phyloP scores from a whole-genome alignment of 2,113 vertebrate genomes.

The Ginglymostoma cirratum region DNA sequence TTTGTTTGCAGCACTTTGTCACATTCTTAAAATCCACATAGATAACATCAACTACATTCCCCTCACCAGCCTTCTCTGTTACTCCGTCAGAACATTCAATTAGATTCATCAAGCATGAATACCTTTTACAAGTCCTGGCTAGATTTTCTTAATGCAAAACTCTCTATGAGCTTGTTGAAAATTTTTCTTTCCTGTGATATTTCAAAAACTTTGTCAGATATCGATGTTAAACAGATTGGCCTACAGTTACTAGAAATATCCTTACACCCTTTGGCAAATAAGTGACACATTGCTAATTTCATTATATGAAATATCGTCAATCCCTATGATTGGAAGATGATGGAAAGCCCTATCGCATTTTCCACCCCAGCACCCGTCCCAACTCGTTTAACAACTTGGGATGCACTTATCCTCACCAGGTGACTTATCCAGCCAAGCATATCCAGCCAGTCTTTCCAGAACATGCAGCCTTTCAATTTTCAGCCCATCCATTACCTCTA shows the following conservation, averaged over 20 bases:
- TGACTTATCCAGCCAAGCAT: background rate
- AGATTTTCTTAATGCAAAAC: background rate
- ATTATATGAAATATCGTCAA: background rate
- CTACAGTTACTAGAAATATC: background rate
- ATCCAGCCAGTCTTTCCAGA: background rate
- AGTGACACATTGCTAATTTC: background rate
- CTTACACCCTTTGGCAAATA: background rate
- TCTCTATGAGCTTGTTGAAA: background rate
- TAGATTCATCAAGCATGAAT: background rate
- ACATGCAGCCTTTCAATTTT: background rate
- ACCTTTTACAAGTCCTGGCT: background rate
- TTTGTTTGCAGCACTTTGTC: background rate
- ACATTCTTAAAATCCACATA: background rate
- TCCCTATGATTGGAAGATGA: background rate
- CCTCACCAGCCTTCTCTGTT: background rate
- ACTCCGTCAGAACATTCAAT: background rate
- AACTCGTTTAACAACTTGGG: background rate
- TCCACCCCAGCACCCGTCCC: no score
- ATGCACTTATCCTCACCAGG: background rate
- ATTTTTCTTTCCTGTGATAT: background rate
- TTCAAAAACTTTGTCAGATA: background rate
- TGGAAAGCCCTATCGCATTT: no score
- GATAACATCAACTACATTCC: background rate
- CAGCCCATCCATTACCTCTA: background rate
- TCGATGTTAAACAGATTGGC: background rate